Conservation (phyloP, 2,888 invertebrate genomes). For the Lacanobia oleracea region DNA sequence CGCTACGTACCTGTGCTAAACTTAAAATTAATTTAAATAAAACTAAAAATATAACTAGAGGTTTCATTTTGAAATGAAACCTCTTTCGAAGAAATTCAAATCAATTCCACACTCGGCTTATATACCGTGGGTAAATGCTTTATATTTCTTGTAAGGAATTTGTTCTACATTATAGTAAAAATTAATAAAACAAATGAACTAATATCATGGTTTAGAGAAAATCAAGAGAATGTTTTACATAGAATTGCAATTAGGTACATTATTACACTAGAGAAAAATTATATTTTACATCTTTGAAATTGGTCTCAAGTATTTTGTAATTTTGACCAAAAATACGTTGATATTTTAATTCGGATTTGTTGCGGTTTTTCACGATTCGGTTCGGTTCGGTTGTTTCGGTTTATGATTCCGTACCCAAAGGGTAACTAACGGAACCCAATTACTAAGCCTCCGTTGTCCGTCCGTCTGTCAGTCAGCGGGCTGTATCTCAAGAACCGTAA, state of each 20-base stretch:
- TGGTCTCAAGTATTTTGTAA: background rate
- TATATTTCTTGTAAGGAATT: background rate
- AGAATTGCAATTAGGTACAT: conserved; percentile 7
- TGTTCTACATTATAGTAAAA: conserved; percentile 11
- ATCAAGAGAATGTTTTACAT: background rate
- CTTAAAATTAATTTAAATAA: background rate
- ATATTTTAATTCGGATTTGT: too few relatives aligned
- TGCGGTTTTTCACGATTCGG: too few relatives aligned
- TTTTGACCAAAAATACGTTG: too few relatives aligned
- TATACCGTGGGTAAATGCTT: background rate
- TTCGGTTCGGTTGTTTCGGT: too few relatives aligned
- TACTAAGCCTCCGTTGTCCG: too few relatives aligned
- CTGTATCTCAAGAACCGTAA: too few relatives aligned
- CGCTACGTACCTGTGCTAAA: conserved; percentile 20
- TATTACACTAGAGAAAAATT: too few relatives aligned
- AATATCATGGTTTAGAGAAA: background rate
- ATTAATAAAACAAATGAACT: conserved; percentile 3
- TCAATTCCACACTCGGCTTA: background rate
- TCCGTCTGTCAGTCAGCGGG: too few relatives aligned
- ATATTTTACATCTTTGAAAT: background rate
- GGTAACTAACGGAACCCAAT: too few relatives aligned
- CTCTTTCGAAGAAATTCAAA: conserved; percentile 11
- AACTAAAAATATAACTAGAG: conserved; percentile 14
- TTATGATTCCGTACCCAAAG: too few relatives aligned
- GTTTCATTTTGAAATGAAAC: conserved; percentile 20